Conservation (phyloP, 2,797 vertebrate species). For the Tokudaia muenninki region DNA sequence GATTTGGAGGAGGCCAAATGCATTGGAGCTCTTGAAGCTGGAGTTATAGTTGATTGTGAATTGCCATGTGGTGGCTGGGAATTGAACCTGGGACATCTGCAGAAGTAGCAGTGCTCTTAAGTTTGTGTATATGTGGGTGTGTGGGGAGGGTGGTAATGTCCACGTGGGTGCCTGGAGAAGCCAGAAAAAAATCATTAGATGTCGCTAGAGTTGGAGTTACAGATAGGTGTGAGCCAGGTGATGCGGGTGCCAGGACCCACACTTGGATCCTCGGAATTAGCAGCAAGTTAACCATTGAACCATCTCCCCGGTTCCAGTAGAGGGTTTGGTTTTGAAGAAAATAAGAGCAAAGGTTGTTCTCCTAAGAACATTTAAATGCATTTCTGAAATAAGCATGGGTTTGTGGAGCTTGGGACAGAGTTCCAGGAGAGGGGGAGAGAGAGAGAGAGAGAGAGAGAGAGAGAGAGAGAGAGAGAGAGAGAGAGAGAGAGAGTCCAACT, state of each 20-base stretch:
- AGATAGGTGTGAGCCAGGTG: background rate
- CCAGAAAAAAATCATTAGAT: no score
- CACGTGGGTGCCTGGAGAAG: background rate
- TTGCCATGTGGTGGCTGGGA: no score
- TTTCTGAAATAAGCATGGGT: background rate
- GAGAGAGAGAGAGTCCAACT: fast-evolving
- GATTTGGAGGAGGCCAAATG: no score
- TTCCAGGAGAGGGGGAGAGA: background rate
- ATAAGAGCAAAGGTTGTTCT: background rate
- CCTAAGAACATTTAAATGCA: background rate
- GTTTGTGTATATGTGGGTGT: no score
- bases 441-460: no score
- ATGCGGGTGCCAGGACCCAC: background rate
- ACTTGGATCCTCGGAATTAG: background rate
- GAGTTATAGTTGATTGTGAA: no score
- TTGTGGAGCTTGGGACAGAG: background rate
- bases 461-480: no score
- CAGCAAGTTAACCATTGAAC: background rate
- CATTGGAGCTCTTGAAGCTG: no score
- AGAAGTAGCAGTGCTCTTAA: no score
- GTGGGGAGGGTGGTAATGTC: background rate
- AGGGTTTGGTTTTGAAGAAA: background rate
- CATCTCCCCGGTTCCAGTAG: background rate
- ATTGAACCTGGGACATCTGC: no score
- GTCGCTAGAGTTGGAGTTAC: background rate